phyloP scores from a whole-genome alignment of 92 coral and sea anemone species.

The Montipora capitata region DNA sequence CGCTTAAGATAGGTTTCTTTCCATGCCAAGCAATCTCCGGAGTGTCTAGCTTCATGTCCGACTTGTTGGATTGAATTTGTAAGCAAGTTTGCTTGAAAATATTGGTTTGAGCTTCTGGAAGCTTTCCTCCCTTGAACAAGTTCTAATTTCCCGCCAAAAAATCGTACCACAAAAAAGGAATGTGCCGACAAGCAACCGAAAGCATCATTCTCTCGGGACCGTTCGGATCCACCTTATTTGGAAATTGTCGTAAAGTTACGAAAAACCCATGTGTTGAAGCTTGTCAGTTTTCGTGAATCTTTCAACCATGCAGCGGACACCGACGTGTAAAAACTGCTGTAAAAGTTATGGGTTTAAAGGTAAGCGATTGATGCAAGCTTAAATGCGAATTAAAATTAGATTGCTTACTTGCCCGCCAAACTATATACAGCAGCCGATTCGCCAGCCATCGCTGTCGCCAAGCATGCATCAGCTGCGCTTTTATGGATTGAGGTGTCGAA shows the following conservation, averaged over 20 bases:
- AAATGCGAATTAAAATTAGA: background rate
- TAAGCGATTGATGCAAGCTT: background rate
- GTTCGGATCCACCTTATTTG: constrained; percentile 21
- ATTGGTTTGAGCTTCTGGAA: no score
- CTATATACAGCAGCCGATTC: background rate
- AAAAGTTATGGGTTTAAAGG: constrained; percentile 92
- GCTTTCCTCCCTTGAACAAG: constrained; percentile 41
- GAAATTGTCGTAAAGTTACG: constrained; percentile 42
- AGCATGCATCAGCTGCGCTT: background rate
- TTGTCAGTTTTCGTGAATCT: background rate
- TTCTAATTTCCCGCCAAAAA: constrained; percentile 88
- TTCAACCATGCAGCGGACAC: constrained; percentile 92
- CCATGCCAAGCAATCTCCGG: constrained; percentile 99
- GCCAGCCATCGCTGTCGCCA: background rate
- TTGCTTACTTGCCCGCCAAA: background rate
- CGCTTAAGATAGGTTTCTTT: constrained; percentile 94
- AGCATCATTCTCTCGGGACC: background rate
- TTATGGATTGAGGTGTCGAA: background rate
- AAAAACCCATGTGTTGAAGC: constrained; percentile 29
- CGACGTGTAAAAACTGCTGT: constrained; percentile 92
- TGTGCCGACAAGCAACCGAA: background rate
- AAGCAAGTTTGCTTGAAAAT: background rate
- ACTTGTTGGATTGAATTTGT: background rate
- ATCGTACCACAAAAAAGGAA: constrained; percentile 66
- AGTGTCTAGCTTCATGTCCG: constrained; percentile 85